Evolutionary conservation across 2,888 invertebrate species (phyloP).

Genomic region (Slavum lentiscoides): DNA sequence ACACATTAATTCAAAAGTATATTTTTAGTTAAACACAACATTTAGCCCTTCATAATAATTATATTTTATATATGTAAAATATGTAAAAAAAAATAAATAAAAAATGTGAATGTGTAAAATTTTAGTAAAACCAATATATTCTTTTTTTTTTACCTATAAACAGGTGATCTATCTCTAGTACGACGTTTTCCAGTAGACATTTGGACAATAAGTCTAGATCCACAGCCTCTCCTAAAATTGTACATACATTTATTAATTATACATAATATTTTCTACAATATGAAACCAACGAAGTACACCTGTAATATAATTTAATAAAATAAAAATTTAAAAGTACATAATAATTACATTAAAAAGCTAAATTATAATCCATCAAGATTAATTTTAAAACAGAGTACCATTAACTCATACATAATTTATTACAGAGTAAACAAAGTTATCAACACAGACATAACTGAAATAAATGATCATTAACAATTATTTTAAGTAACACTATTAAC

Average conservation of each 20-base stretch:
- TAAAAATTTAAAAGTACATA: too few species aligned
- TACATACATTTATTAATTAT: constrained; percentile 50
- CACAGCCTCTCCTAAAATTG: constrained; percentile 75
- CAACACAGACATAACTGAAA: constrained; percentile 37
- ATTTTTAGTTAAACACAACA: constrained; percentile 1
- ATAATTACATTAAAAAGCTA: too few species aligned
- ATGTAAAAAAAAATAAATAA: background rate
- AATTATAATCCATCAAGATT: too few species aligned
- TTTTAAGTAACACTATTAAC: too few species aligned
- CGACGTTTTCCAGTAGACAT: constrained; percentile 69
- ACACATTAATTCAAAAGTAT: constrained; percentile 38
- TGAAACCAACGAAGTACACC: background rate
- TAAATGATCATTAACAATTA: constrained; percentile 14
- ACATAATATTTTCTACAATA: background rate
- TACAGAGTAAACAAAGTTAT: background rate
- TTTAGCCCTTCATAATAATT: background rate
- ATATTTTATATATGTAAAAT: background rate
- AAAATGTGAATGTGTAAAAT: background rate
- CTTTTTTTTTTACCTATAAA: constrained; percentile 48
- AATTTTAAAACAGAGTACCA: too few species aligned
- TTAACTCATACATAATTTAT: background rate
- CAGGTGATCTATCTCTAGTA: constrained; percentile 56
- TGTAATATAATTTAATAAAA: background rate
- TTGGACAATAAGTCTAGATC: constrained; percentile 86
- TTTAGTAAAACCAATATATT: background rate